A percentile compares a stretch with the other conserved stretches of the same genome.
Conservation (phyloP, 2,888 invertebrate genomes). For the Caenorhabditis japonica region DNA sequence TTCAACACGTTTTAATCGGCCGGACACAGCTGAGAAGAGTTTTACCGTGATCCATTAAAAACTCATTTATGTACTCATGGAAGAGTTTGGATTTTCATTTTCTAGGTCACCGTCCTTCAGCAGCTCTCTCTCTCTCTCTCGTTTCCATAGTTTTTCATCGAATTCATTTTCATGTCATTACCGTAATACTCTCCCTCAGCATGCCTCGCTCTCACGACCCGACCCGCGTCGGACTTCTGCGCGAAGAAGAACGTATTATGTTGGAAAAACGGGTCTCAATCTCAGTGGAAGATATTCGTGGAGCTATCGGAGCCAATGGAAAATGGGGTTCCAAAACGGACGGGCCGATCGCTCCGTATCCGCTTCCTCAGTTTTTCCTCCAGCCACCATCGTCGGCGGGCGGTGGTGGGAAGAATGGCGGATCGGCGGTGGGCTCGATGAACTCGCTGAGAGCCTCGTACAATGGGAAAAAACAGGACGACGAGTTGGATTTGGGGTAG, state of each 20-base stretch:
- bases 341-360: constrained; percentile 32
- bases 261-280: constrained; percentile 58
- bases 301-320: constrained; percentile 11
- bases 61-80: no score
- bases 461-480: constrained; percentile 4
- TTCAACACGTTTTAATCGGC: no score
- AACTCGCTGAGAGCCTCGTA: constrained; percentile 22
- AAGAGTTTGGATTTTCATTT: no score
- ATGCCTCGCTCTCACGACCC: constrained; percentile 62
- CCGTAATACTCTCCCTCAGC: no score
- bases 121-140: no score
- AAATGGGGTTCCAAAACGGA: neutral
- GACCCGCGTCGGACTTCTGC: constrained; percentile 43
- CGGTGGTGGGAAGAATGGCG: constrained; percentile 1
- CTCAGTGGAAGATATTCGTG: constrained; percentile 61
- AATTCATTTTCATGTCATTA: no score
- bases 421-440: constrained; percentile 11
- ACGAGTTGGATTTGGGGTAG: constrained; percentile 46
- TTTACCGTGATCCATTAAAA: no score
- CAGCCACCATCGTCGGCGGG: constrained; percentile 50
- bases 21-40: no score
- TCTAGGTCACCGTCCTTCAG: no score
- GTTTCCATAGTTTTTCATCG: no score
- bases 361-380: constrained; percentile 57
- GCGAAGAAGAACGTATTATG: constrained; percentile 8